phyloP scores from a whole-genome alignment of 30 jellyfish, hydroid and myxozoan genomes.

The Mastigias papua region DNA sequence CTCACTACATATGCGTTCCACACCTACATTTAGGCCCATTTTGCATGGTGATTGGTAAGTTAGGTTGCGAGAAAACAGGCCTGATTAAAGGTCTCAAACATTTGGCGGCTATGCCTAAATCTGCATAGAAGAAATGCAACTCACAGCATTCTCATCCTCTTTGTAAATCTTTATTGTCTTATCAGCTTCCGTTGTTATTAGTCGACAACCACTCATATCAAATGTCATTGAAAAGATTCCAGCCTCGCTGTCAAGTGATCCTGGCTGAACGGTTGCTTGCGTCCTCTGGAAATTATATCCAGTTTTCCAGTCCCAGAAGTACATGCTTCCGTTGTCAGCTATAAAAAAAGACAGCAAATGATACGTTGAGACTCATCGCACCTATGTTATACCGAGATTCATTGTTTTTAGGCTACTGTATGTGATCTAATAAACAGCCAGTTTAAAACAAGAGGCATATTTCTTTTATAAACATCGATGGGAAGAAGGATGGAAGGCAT shows the following conservation, averaged over 20 bases:
- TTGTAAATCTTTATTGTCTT: conserved; percentile 97
- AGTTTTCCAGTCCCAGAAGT: conserved; percentile 99
- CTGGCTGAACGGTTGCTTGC: conserved; percentile 98
- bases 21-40: too few species aligned
- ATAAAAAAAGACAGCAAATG: neutral
- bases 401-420: neutral
- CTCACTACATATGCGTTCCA: too few species aligned
- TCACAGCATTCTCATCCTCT: conserved; percentile 98
- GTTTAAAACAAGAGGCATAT: too few species aligned
- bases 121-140: neutral
- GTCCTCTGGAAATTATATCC: conserved; percentile 96
- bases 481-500: too few species aligned
- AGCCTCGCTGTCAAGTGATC: conserved; percentile 99
- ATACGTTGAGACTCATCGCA: neutral
- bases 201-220: conserved; percentile 97
- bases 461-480: too few species aligned
- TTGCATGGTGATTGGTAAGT: too few species aligned
- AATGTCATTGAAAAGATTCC: conserved; percentile 99
- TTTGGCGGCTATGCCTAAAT: neutral
- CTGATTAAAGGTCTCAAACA: too few species aligned
- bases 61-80: too few species aligned
- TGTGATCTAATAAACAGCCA: too few species aligned
- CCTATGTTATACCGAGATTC: neutral
- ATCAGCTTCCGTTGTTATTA: conserved; percentile 98
- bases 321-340: conserved; percentile 99